Percentiles rank a stretch among this genome's conserved stretches.
phyloP scores from a whole-genome alignment of 2,797 vertebrate species.

The Liasis olivaceus region DNA sequence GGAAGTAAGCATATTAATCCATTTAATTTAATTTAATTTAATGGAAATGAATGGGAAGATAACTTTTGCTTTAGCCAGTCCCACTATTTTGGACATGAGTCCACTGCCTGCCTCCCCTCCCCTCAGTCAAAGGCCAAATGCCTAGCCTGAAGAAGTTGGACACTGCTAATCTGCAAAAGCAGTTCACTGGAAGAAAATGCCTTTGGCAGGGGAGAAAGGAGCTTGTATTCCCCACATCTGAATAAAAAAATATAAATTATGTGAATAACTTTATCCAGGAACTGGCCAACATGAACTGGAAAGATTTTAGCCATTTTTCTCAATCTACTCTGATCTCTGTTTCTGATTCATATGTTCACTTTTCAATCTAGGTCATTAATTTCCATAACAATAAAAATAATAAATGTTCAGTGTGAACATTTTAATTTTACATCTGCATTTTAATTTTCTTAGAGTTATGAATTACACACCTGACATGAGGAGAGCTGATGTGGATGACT shows the following conservation, averaged over 20 bases:
- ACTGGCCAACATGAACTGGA: background rate
- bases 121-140: too few species aligned
- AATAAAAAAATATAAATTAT: background rate
- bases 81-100: too few species aligned
- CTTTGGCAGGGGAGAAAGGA: background rate
- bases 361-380: background rate
- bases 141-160: background rate
- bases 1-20: background rate
- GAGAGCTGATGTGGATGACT: slow-evolving; percentile 80
- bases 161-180: background rate
- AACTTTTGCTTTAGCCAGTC: too few species aligned
- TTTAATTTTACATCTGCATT: background rate
- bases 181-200: background rate
- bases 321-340: background rate
- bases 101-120: too few species aligned
- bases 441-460: slow-evolving; percentile 72
- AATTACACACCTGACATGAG: slow-evolving; percentile 91
- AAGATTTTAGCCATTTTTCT: background rate
- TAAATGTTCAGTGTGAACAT: background rate
- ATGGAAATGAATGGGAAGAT: background rate
- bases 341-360: background rate
- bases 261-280: too few species aligned
- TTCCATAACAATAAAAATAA: background rate
- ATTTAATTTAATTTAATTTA: background rate
- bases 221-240: background rate